Base-by-base conservation (phyloP, 2,797 vertebrate genomes). In the Ambastaia sidthimunki region DNA sequence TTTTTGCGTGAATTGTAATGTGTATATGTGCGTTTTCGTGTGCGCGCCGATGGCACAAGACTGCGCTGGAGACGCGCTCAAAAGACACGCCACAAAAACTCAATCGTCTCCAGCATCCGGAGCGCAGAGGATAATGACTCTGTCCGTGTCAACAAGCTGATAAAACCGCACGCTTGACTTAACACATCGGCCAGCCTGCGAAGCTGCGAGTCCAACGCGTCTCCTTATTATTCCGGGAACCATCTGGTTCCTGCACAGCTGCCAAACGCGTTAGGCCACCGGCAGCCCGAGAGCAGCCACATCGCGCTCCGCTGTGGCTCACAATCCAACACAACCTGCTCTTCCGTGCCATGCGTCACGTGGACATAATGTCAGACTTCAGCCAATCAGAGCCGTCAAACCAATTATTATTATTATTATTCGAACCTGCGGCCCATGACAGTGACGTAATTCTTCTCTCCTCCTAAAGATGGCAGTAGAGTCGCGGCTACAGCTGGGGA, bases 401-500 rank as follows among this genome's bases (percentile, higher is more conserved):
- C 23, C 4, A 2, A 28, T 28, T 28, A 28, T n/a, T n/a, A n/a
- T n/a, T 44, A 21, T 57, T 57, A n/a, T 25, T 37, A 7, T 28
- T 34, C 15, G 13, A 11, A 82, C 62, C 59, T 31, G 18, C 0
- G 18, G 16, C 28, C 55, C 11, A 28, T 28, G 12, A 21, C 48
- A 34, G 44, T 41, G 4, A 60, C 1, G 78, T 71, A 66, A 76
- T 86, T 84, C 85, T 76, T 50, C 25, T n/a, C 72, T 69, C 34
- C 65, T 86, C 85, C 93, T 88, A 86, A 91, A 93, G 93, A 92
- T 94, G 93, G 92, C 92, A 92, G 87, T 92, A 89, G 85, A 91
- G 90, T 85, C 88, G 88, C 90, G 89, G 89, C 81, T 84, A 84
- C 89, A 50, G 62, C 81, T 3, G 54, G 23, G 41, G 41, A 44